Evolutionary conservation across 2,113 vertebrate genomes (phyloP).

Genomic region (Toxotes jaculatrix): DNA sequence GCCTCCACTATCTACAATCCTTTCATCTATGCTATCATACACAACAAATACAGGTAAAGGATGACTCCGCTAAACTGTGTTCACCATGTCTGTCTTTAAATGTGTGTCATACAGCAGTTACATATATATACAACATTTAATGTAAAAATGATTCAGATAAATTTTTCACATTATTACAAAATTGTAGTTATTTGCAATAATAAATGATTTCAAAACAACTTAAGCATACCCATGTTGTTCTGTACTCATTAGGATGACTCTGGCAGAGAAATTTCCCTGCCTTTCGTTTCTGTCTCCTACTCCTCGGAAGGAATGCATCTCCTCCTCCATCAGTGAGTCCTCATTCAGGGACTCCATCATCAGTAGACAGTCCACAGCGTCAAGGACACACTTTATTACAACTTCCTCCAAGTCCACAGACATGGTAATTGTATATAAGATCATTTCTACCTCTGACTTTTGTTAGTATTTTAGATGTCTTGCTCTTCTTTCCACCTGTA

Average conservation of each 20-base stretch:
- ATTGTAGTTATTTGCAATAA: neutral
- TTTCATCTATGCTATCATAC: slow-evolving; percentile 94
- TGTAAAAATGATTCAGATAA: neutral
- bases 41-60: slow-evolving; percentile 93
- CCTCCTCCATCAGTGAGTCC: slow-evolving; percentile 85
- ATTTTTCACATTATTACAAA: neutral
- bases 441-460: neutral
- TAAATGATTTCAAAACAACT: neutral
- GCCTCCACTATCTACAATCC: slow-evolving; percentile 96
- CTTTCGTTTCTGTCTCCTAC: slow-evolving; percentile 85
- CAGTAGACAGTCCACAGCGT: slow-evolving; percentile 78
- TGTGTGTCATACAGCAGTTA: neutral
- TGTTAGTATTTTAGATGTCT: neutral
- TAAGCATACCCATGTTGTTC: neutral
- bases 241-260: slow-evolving; percentile 85
- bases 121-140: neutral
- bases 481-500: neutral
- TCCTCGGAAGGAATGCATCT: slow-evolving; percentile 80
- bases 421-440: slow-evolving; percentile 50
- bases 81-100: neutral
- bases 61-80: too few species aligned
- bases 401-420: slow-evolving; percentile 47
- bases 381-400: slow-evolving; percentile 68
- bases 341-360: slow-evolving; percentile 81
- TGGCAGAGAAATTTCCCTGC: slow-evolving; percentile 89